Conservation (phyloP, 2,113 vertebrate species). For the Cheilinus undulatus region DNA sequence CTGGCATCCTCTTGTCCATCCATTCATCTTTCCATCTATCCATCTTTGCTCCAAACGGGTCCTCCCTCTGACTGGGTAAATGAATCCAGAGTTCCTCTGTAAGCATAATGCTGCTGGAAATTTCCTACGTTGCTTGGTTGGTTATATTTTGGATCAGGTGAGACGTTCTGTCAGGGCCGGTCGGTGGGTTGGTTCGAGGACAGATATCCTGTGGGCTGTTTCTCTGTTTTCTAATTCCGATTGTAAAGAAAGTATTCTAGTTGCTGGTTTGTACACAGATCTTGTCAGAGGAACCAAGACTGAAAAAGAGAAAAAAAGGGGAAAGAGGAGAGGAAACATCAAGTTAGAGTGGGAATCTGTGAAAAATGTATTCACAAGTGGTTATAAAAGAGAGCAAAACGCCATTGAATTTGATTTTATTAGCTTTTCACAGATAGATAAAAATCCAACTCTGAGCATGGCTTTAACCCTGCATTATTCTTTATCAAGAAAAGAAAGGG, state of each 20-base stretch:
- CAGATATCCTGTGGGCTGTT: conserved; percentile 68
- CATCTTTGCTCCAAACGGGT: conserved; percentile 59
- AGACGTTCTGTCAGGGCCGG: conserved; percentile 61
- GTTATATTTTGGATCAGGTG: conserved; percentile 62
- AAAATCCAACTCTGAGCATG: too few species aligned
- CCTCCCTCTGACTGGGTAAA: conserved; percentile 71
- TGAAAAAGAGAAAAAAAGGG: conserved; percentile 70
- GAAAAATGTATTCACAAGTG: neutral
- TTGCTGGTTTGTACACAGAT: conserved; percentile 86
- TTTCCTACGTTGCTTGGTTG: conserved; percentile 66
- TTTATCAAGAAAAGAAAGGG: too few species aligned
- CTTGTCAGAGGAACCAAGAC: conserved; percentile 97
- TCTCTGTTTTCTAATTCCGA: conserved; percentile 80
- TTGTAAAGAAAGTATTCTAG: conserved; percentile 83
- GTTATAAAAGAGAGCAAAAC: neutral
- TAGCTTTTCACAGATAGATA: too few species aligned
- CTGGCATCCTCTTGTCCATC: conserved; percentile 67
- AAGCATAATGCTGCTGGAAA: conserved; percentile 56
- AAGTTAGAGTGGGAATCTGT: conserved; percentile 9
- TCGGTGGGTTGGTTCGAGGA: conserved; percentile 68
- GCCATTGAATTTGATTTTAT: neutral
- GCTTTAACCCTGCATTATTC: too few species aligned
- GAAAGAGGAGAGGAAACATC: neutral
- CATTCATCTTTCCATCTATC: conserved; percentile 56
- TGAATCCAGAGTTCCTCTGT: conserved; percentile 76